Evolutionary conservation across 1,140 invertebrate species (phyloP), one percentile per base, ranked within the genome.

Genomic region (Sogatella furcifera): DNA sequence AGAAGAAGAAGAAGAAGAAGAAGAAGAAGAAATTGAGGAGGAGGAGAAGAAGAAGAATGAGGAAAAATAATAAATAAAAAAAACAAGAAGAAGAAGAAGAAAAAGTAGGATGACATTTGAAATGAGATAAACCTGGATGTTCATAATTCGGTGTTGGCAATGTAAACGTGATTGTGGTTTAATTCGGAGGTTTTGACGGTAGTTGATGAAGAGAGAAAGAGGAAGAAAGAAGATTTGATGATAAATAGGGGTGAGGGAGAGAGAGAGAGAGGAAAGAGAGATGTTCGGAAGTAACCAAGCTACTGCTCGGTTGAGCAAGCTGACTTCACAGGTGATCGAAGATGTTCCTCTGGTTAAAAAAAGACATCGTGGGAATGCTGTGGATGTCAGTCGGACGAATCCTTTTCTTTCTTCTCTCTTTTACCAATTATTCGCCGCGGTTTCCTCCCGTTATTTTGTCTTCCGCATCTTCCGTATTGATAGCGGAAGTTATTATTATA

Each of bases 281-380:
- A 38, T 14, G 72, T 72, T 74, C 72, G 73, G 72, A 73, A 74
- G 68, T 72, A 71, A 69, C 69, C 69, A 69, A 69, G 72, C 72
- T 71, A 66, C 69, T 69, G 70, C 71, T 52, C 22, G 46, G 19
- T 19, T 17, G 34, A 31, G 57, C 14, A 22, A 2, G 14, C 34
- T 9, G 46, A 22, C 15, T 24, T 24, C 9, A 31, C 44, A 31
- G 24, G 19, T 49, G 44, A 21, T 24, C 44, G 28, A 53, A 15
- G 24, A 31, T 53, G 28, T 19, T 57, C 55, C 19, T 31, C 24
- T 21, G 31, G n/a, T n/a, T 31, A 17, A 19, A 24, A 57, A 44
- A 57, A 5, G 52, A 54, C 52, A 54, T 54, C 52, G 52, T 54
- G 52, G 52, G 52, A 54, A 54, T 31, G 24, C 6, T 54, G 34